Conservation (phyloP, 2,113 vertebrate genomes). For the Nyctibius bracteatus region DNA sequence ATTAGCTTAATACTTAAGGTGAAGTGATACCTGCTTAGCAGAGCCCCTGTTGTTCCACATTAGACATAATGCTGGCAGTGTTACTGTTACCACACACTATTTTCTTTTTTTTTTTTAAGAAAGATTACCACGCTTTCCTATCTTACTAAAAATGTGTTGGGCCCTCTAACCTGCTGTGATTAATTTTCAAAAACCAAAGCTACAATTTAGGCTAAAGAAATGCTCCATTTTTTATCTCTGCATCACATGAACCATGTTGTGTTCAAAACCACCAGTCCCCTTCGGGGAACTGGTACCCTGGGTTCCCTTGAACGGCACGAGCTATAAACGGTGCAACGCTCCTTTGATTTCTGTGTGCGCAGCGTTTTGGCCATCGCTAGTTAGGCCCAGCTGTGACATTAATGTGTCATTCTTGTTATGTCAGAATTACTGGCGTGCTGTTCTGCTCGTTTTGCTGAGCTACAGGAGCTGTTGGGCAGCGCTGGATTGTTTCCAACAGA, state of each 20-base stretch:
- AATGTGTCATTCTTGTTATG: conserved; percentile 50
- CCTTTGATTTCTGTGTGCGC: background rate
- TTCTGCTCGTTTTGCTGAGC: conserved; percentile 22
- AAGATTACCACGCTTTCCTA: background rate
- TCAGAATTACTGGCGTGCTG: conserved; percentile 32
- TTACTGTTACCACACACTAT: background rate
- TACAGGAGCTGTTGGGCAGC: conserved; percentile 21
- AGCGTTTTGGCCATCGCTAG: background rate
- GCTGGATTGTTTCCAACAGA: background rate
- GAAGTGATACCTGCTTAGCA: conserved; percentile 43
- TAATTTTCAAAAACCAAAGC: conserved; percentile 51
- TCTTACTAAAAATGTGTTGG: background rate
- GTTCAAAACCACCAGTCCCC: background rate
- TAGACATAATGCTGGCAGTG: background rate
- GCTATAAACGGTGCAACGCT: background rate
- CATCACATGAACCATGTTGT: background rate
- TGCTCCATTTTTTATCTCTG: background rate
- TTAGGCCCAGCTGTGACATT: conserved; percentile 56
- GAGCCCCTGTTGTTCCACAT: background rate
- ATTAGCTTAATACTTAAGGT: conserved; percentile 48
- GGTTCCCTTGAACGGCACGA: background rate
- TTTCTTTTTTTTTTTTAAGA: background rate
- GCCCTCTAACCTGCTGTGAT: conserved; percentile 27
- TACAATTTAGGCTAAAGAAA: conserved; percentile 1
- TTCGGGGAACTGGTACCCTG: background rate